Evolutionary conservation across 2,113 vertebrate species (phyloP), one percentile per base, ranked within the genome.

Genomic region (Mugil cephalus): DNA sequence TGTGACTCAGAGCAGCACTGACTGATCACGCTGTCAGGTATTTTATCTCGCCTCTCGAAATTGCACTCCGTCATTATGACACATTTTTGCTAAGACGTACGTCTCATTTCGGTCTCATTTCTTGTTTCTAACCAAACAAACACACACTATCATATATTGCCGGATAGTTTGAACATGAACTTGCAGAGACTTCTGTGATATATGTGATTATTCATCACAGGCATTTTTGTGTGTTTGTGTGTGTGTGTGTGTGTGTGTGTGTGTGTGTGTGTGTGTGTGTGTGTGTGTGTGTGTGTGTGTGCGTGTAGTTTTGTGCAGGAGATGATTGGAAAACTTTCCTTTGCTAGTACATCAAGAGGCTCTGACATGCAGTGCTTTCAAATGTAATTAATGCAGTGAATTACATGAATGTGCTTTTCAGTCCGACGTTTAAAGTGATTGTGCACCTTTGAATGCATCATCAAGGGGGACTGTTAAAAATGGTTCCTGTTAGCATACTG

Each of bases 351-450:
- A 24, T 40, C 47, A 13, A 6, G 6, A 9, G 0, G 2, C 19
- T 40, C 45, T 40, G 19, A 63, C 15, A 43, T 51, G 30, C 13
- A 54, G 8, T n/a, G 36, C 35, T 47, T 14, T 8, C 6, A 17
- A 51, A 58, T 55, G 24, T 30, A 30, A 30, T 39, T 38, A 38
- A 55, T 39, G 52, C 18, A 38, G 39, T 10, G 15, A 42, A 18
- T 61, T 52, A 62, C 39, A 55, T 21, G 7, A 36, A 61, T 19
- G 10, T 18, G 56, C 19, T 40, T 61, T 61, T 60, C 2, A 30
- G 8, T 46, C 15, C 67, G 7, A 45, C 45, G 38, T 12, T 52
- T 43, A 74, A 74, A 56, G 13, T 15, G 13, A 6, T 10, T 14
- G 13, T 34, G 35, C 10, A 1, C 13, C 13, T 14, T 21, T 64